Evolutionary conservation across 2,888 invertebrate genomes (phyloP).

Genomic region (Fissipunctia ypsillon): DNA sequence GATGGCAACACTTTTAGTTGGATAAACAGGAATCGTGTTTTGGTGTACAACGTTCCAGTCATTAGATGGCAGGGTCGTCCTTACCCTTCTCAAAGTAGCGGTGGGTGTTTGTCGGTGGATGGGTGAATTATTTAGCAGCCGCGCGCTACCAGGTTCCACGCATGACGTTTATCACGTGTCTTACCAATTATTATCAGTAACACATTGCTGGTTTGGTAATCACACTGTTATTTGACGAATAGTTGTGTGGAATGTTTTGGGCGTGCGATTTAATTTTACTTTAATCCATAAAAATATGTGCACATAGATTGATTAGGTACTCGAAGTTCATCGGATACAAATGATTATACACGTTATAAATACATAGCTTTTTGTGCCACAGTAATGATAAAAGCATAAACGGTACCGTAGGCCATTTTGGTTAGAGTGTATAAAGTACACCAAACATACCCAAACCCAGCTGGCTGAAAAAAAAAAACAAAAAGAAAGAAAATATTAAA

Average conservation of each 20-base stretch:
- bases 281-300: neutral
- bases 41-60: conserved; percentile 72
- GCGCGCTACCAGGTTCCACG: conserved; percentile 71
- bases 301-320: neutral
- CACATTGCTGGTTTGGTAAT: conserved; percentile 44
- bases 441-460: conserved; percentile 6
- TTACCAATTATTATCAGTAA: conserved; percentile 68
- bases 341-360: neutral
- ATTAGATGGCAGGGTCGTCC: conserved; percentile 74
- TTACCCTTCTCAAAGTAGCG: conserved; percentile 81
- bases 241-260: neutral
- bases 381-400: neutral
- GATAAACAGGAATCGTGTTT: conserved; percentile 67
- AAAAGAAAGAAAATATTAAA: conserved; percentile 6
- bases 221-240: conserved; percentile 13
- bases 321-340: neutral
- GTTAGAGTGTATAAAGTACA: neutral
- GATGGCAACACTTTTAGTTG: conserved; percentile 60
- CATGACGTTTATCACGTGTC: conserved; percentile 75
- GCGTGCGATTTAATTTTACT: neutral
- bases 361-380: neutral
- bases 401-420: neutral
- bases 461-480: neutral
- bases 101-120: conserved; percentile 77
- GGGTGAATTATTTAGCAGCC: conserved; percentile 84